Conservation (phyloP, 2,797 vertebrate genomes). For the Capromys pilorides region DNA sequence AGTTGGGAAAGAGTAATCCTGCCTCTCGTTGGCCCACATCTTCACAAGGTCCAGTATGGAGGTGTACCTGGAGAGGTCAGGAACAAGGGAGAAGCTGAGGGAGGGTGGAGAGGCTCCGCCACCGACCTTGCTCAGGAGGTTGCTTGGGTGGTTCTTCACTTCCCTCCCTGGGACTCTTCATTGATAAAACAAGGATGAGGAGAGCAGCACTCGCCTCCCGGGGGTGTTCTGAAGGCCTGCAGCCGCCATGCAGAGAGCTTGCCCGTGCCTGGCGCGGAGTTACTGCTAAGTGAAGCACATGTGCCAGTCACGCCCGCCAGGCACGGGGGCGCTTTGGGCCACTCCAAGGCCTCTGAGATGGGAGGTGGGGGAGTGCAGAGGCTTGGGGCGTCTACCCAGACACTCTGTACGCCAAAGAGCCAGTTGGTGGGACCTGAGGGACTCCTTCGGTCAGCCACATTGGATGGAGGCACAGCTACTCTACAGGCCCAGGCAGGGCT, state of each 20-base stretch:
- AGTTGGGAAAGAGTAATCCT: conserved; percentile 88
- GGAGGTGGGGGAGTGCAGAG: not conserved
- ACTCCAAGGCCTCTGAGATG: not conserved
- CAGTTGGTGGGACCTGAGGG: not conserved
- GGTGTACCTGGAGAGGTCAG: conserved; percentile 84
- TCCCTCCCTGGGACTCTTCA: not conserved
- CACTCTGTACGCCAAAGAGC: not conserved
- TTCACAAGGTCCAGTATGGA: conserved; percentile 89
- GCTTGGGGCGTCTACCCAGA: too few relatives aligned
- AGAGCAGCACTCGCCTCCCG: not conserved
- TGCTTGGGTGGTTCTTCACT: not conserved
- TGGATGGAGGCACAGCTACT: not conserved
- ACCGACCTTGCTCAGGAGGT: not conserved
- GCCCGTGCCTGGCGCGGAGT: not conserved
- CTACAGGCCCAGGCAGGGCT: not conserved
- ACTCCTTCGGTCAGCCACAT: not conserved
- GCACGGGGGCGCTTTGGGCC: not conserved
- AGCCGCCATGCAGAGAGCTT: not conserved
- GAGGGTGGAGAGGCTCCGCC: not conserved
- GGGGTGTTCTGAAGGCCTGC: not conserved
- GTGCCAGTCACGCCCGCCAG: not conserved
- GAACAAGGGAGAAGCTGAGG: not conserved
- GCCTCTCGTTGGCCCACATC: conserved; percentile 91
- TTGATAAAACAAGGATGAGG: not conserved
- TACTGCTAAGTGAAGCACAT: not conserved